Evolutionary conservation across 2,113 vertebrate genomes (phyloP).

Genomic region (Tursiops truncatus): DNA sequence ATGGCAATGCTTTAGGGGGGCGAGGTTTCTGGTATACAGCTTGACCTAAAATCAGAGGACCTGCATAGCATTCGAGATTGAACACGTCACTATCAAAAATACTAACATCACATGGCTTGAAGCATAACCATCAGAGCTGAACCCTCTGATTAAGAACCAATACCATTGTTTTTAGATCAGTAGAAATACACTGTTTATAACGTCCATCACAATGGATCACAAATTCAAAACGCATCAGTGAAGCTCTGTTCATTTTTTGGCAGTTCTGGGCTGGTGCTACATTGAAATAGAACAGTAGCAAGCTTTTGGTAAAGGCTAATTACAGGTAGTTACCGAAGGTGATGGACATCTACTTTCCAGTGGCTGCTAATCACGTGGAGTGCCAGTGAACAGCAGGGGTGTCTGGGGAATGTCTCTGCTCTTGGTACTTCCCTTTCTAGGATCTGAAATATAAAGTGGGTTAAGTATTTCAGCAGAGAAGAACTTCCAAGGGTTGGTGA

Average conservation of each 20-base stretch:
- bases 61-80: conserved; percentile 2
- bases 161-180: background rate
- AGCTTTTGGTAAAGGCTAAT: background rate
- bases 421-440: background rate
- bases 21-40: background rate
- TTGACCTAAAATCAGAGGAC: background rate
- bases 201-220: background rate
- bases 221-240: background rate
- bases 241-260: background rate
- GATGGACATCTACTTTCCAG: background rate
- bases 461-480: background rate
- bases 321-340: background rate
- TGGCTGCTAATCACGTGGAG: background rate
- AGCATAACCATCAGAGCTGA: background rate
- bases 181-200: background rate
- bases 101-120: conserved; percentile 13
- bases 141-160: background rate
- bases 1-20: background rate
- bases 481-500: background rate
- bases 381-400: background rate
- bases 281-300: background rate
- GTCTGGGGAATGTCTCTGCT: background rate
- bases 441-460: background rate
- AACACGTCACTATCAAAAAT: conserved; percentile 38
- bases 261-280: background rate